Evolutionary conservation across 2,113 vertebrate genomes (phyloP), one percentile per base, ranked within the genome.

Genomic region (Illadopsis cleaveri): DNA sequence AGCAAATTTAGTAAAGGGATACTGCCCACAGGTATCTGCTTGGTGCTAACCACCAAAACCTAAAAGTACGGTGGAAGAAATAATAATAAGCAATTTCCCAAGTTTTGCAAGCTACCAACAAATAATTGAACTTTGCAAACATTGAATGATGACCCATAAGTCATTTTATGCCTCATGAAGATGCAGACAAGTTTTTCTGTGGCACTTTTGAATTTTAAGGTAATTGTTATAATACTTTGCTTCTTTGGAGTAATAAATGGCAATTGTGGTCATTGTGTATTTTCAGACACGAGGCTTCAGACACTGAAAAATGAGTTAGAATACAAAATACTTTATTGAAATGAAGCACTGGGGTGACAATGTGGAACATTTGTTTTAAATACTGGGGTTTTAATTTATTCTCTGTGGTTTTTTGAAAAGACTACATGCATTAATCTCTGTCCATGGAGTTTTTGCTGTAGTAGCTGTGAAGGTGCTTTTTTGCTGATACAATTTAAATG

Each of bases 11-110:
- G 30, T 45, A 31, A 81, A 54, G 28, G 17, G 25, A 14, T 51
- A n/a, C 7, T 68, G 20, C 11, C 19, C 2, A 0, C 6, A 2
- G 58, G 25, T 18, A 35, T 57, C 45, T n/a, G 45, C 17, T 84
- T 82, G 45, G 22, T 73, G 28, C 10, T 81, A 70, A 73, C 60
- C 21, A 54, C 38, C 8, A 12, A 81, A 87, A 50, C 5, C 30
- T n/a, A 6, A 4, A 84, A 54, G 38, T 64, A 54, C 15, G 17
- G 7, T 37, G 56, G 10, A 37, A 66, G 73, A 86, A 89, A 28
- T 31, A 47, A 62, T 51, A 80, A 48, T 33, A 25, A 66, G 15
- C 7, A 3, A 2, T 72, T 12, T 81, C 44, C 8, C 15, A 53
- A 56, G 23, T 50, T 69, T 57, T 51, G 6, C 22, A 37, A 37